Base-by-base conservation (phyloP, 2,888 invertebrate species). In the Polyommatus iphigenia region DNA sequence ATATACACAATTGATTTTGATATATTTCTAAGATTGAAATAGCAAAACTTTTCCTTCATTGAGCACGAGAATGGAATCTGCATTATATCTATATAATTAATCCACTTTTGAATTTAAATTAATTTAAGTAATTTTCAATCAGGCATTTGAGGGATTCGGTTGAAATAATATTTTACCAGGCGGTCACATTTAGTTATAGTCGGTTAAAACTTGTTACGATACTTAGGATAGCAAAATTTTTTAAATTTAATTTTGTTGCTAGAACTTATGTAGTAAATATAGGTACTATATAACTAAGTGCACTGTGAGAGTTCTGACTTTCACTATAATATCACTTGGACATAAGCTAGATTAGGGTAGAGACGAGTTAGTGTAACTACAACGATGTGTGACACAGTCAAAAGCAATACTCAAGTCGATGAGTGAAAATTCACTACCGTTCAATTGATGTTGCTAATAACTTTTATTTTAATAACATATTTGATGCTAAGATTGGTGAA, bases 121-220 rank as follows among this genome's bases (percentile, higher is more conserved):
- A 75, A 75, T 75, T 75, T 75, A 15, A 32, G 54, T 75, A 50
- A 75, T 20, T 20, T 54, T 41, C 50, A 50, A 75, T 50, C 75
- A 75, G 54, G 54, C 75, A 75, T 75, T 75, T 75, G 50, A 75
- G 50, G 75, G 54, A 46, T 46, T 75, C 3, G 46, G 75, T 46
- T 73, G 15, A 73, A 46, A n/a, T 73, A 73, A 59, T 62, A 29
- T 32, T 67, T 67, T 29, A 67, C 67, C 67, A 67, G 67, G 20
- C 29, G 54, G 75, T 75, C 75, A 75, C 75, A 75, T 75, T 75
- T 75, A 75, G 75, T 29, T 50, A 18, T 75, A 75, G 75, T 54
- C 29, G 24, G 50, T 13, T 18, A 8, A 54, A 75, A 24, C 54
- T 75, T 50, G 46, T 29, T 75, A 75, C 24, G 1, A 75, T 75